Evolutionary conservation across 2,888 invertebrate genomes (phyloP).

Genomic region (Anagyrus pseudococci): DNA sequence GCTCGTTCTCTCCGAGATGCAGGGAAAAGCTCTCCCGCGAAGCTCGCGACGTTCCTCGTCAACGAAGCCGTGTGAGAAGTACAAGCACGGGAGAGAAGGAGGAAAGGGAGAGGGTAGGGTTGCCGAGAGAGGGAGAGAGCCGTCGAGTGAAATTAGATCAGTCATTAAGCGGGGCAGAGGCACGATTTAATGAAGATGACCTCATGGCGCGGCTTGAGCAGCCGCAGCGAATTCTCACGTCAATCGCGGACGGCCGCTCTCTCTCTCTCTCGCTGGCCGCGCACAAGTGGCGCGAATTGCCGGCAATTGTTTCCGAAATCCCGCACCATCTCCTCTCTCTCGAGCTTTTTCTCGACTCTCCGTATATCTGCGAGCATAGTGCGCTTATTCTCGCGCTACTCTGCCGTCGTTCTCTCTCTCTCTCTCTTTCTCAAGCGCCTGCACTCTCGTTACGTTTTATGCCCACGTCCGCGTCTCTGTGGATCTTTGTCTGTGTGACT

Average conservation of each 20-base stretch:
- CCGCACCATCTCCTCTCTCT: constrained; percentile 53
- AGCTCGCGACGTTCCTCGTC: too few species aligned
- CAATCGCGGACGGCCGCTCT: constrained; percentile 54
- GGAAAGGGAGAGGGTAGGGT: constrained; percentile 22
- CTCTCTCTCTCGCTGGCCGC: too few species aligned
- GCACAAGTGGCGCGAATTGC: constrained; percentile 62
- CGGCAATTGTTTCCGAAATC: constrained; percentile 64
- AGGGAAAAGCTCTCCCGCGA: too few species aligned
- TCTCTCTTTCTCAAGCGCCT: neutral
- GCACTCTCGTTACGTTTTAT: constrained; percentile 24
- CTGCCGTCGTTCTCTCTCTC: neutral
- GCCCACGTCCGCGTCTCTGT: too few species aligned
- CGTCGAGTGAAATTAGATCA: constrained; percentile 57
- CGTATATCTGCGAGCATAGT: constrained; percentile 34
- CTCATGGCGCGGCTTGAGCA: constrained; percentile 47
- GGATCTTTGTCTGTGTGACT: neutral
- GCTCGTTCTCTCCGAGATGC: too few species aligned
- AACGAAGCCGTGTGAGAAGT: too few species aligned
- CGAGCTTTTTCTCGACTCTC: neutral
- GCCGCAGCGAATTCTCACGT: constrained; percentile 61
- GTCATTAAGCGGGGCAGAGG: constrained; percentile 60
- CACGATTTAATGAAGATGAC: constrained; percentile 63
- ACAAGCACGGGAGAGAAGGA: neutral
- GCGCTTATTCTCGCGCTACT: constrained; percentile 23
- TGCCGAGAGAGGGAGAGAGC: constrained; percentile 15